phyloP scores from a whole-genome alignment of 2,113 vertebrate species.

The Vicugna pacos region DNA sequence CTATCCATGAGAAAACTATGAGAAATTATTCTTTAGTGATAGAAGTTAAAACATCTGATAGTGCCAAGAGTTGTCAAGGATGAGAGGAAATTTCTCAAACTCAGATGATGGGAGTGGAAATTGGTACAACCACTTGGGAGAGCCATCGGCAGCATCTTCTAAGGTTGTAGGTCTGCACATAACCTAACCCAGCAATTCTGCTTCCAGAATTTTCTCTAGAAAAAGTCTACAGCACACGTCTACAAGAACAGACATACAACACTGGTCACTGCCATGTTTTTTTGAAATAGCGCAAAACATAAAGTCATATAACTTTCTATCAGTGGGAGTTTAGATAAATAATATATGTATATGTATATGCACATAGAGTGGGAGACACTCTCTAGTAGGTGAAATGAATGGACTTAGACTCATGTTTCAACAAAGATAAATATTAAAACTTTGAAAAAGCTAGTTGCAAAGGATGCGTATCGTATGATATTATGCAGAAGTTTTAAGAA shows the following conservation, averaged over 20 bases:
- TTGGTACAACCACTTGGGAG: neutral
- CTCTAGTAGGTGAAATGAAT: neutral
- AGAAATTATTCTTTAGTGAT: slow-evolving; percentile 19
- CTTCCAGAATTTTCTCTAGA: slow-evolving; percentile 50
- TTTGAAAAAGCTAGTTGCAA: slow-evolving; percentile 19
- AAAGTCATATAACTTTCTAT: neutral
- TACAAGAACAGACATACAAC: neutral
- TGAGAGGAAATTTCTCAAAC: slow-evolving; percentile 20
- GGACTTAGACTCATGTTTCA: neutral
- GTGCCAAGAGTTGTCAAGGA: neutral
- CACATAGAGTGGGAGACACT: neutral
- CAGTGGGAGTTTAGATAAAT: neutral
- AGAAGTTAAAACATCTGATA: slow-evolving; percentile 46
- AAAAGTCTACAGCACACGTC: neutral
- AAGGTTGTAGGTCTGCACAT: neutral
- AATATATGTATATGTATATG: neutral
- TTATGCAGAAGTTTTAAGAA: slow-evolving; percentile 20
- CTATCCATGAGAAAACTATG: neutral
- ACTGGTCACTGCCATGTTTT: neutral
- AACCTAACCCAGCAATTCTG: neutral
- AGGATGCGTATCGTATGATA: neutral
- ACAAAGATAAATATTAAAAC: neutral
- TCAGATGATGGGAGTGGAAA: neutral
- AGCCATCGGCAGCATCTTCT: neutral
- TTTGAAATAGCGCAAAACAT: neutral